Percentiles rank a stretch among this genome's conserved stretches.
Conservation (phyloP, 2,113 vertebrate species). For the Dicrurus megarhynchus region DNA sequence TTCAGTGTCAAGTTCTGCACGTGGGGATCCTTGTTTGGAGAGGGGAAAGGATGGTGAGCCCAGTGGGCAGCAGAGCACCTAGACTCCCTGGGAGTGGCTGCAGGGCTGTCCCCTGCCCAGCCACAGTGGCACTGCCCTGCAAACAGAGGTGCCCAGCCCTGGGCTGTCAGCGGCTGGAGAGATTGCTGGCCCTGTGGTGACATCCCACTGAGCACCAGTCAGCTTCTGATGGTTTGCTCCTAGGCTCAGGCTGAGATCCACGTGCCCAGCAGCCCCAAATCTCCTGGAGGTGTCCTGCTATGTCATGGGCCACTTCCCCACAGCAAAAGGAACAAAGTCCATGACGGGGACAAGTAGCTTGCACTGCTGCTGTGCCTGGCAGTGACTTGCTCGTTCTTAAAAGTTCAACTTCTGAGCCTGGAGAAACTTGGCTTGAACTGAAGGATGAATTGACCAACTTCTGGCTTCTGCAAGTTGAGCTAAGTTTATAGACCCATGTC, state of each 20-base stretch:
- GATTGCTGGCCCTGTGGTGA: rapidly evolving
- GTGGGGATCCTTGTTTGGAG: neutral
- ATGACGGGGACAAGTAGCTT: neutral
- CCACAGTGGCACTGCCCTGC: neutral
- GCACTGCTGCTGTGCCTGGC: neutral
- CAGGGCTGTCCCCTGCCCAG: neutral
- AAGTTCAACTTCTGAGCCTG: neutral
- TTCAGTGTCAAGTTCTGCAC: neutral
- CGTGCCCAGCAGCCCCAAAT: neutral
- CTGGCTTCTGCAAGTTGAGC: neutral
- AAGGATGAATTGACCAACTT: neutral
- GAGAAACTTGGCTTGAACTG: neutral
- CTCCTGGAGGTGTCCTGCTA: neutral
- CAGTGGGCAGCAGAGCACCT: neutral
- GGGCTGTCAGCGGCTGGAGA: neutral
- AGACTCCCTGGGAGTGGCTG: neutral
- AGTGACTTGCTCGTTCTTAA: neutral
- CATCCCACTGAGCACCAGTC: neutral
- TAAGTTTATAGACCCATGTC: neutral
- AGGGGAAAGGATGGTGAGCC: neutral
- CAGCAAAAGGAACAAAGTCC: neutral
- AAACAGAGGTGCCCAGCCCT: neutral
- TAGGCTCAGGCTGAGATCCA: neutral
- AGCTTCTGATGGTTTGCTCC: neutral
- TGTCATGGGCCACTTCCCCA: neutral